Percentiles rank a stretch among this genome's conserved stretches.
Conservation (phyloP, 2,113 vertebrate species). For the Australoheros scitulus region DNA sequence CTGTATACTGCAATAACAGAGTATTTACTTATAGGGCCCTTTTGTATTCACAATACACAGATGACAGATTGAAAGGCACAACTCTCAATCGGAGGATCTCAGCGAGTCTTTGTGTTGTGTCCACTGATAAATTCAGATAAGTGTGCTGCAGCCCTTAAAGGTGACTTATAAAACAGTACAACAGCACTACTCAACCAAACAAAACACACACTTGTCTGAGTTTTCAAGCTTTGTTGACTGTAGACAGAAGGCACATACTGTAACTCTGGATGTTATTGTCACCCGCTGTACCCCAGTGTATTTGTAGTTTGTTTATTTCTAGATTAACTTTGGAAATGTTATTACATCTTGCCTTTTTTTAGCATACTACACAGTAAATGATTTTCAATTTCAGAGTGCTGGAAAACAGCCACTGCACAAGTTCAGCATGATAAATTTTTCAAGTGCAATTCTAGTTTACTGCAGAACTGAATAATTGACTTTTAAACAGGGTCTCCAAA, state of each 20-base stretch:
- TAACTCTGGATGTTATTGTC: conserved; percentile 13
- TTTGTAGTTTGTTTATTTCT: conserved; percentile 25
- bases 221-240: conserved; percentile 12
- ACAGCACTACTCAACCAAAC: neutral
- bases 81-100: conserved; percentile 42
- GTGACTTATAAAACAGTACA: conserved; percentile 20
- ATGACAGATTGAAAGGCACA: conserved; percentile 31
- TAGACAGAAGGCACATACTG: neutral
- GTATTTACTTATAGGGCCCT: conserved; percentile 28
- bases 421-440: conserved; percentile 32
- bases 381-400: conserved; percentile 29
- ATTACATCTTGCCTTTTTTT: conserved; percentile 27
- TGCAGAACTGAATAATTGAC: neutral
- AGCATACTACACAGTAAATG: conserved; percentile 5
- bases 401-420: conserved; percentile 32
- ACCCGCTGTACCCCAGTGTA: neutral
- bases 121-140: conserved; percentile 49
- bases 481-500: conserved; percentile 2
- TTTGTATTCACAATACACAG: conserved; percentile 10
- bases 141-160: neutral
- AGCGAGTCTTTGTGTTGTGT: conserved; percentile 46
- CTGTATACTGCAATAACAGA: conserved; percentile 39
- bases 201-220: neutral
- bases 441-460: conserved; percentile 35
- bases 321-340: conserved; percentile 20